Base-by-base conservation (phyloP, 1,140 invertebrate genomes). In the Mya arenaria region DNA sequence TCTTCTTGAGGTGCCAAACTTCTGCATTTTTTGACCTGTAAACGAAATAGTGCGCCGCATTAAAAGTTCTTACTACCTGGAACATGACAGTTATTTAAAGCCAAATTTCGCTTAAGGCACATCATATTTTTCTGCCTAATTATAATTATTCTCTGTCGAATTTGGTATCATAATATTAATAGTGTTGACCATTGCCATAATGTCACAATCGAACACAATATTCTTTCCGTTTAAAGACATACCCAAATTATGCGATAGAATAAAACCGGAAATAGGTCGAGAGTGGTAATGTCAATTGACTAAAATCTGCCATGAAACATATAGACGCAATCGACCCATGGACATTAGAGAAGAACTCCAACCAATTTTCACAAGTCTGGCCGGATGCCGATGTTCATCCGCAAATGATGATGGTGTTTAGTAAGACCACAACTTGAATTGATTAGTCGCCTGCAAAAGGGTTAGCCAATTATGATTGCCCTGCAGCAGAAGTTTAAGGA, bases 181-280 rank as follows among this genome's bases (percentile, higher is more conserved):
- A 13, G 78, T 83, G 10, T 34, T 5, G n/a, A 78, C 73, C 19
- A 83, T 30, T 5, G 72, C 78, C n/a, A 23, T 2, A 62, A 71
- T 72, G 52, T 83, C 73, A 55, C 52, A 62, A 62, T 83, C 32
- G 6, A 78, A 41, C 13, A 69, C 5, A 15, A 78, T 39, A 36
- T 84, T 84, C 44, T 73, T 84, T 36, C 72, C 73, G 30, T n/a
- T 30, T 30, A n/a, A 84, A 3, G n/a, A 10, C 0, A 62, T 15
- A 19, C 69, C 73, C 66, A 77, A 84, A 32, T 77, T 39, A n/a
- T 25, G 30, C 17, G 81, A 10, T 30, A 66, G 34, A 13, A 84
- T 25, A 6, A 78, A 58, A 86, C 65, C 0, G 83, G 83, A 28
- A 85, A 39, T 4, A 85, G 37, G n/a, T 84, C 77, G 34, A 87